phyloP scores from a whole-genome alignment of 1,140 invertebrate genomes.

The Psilanteris sp. region DNA sequence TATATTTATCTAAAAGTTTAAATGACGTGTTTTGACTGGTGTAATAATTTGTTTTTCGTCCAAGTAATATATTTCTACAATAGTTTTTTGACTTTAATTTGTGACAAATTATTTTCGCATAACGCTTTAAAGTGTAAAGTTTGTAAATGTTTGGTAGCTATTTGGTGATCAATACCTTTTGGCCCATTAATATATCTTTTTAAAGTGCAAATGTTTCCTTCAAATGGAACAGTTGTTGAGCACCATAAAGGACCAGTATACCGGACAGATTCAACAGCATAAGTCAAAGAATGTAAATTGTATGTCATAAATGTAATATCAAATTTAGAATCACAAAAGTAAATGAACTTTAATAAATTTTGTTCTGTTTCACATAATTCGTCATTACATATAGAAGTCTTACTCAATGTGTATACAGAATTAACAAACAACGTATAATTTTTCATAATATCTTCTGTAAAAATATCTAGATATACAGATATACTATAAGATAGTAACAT shows the following conservation, averaged over 20 bases:
- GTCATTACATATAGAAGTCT: constrained; percentile 10
- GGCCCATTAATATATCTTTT: constrained; percentile 49
- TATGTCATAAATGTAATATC: constrained; percentile 32
- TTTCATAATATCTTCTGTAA: constrained; percentile 27
- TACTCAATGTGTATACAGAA: constrained; percentile 26
- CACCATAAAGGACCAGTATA: constrained; percentile 49
- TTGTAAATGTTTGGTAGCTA: constrained; percentile 40
- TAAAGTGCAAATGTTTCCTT: constrained; percentile 37
- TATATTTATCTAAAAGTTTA: no score
- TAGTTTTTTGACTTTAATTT: constrained; percentile 8
- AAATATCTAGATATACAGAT: constrained; percentile 25
- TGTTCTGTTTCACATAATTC: constrained; percentile 45
- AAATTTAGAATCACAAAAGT: constrained; percentile 35
- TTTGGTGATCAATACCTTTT: constrained; percentile 50
- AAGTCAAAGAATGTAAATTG: constrained; percentile 47
- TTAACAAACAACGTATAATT: constrained; percentile 35
- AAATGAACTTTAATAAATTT: constrained; percentile 47
- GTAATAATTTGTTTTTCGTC: no score
- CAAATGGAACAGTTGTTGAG: constrained; percentile 49
- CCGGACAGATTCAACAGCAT: constrained; percentile 26
- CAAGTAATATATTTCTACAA: constrained; percentile 10
- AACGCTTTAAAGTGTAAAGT: constrained; percentile 8
- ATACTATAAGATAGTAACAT: constrained; percentile 23
- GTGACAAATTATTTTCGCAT: background rate
- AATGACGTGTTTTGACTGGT: no score